These are phyloP conservation scores for Patella ulyssiponensis DNA, from an alignment of 2,888 invertebrate species.

Conservation along the genomic window DNA sequence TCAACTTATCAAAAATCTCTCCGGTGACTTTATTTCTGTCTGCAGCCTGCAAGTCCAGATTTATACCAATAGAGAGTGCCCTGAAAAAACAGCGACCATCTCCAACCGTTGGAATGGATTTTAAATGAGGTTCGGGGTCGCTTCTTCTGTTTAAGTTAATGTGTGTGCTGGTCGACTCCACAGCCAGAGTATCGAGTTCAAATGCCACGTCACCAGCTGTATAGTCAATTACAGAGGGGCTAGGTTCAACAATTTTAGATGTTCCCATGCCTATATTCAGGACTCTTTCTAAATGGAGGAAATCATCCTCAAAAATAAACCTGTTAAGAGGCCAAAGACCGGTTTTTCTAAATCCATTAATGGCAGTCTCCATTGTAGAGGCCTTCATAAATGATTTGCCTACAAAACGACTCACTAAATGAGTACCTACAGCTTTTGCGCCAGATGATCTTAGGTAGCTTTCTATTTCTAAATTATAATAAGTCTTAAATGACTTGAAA, in stretches of 20 bases:
- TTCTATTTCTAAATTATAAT: background rate
- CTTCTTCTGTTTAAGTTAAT: too few relatives aligned
- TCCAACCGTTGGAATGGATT: background rate
- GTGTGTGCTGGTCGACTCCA: too few relatives aligned
- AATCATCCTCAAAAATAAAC: background rate
- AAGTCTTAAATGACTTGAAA: background rate
- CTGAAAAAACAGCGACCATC: background rate
- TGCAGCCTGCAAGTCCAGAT: background rate
- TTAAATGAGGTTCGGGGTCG: too few relatives aligned
- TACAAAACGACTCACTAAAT: background rate
- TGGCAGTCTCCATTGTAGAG: background rate
- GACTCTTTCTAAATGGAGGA: background rate
- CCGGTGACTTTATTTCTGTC: background rate
- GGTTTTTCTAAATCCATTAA: background rate
- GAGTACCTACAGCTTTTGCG: background rate
- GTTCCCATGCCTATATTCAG: too few relatives aligned
- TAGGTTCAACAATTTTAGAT: too few relatives aligned
- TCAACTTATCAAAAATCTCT: background rate
- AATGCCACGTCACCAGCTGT: too few relatives aligned
- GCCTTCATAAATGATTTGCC: background rate
- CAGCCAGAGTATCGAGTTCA: too few relatives aligned
- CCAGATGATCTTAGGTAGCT: background rate
- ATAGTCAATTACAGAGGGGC: too few relatives aligned
- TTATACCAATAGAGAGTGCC: background rate
- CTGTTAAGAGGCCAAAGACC: slow-evolving; percentile 1